phyloP scores from a whole-genome alignment of 2,888 invertebrate species.

The Eristalis arbustorum region DNA sequence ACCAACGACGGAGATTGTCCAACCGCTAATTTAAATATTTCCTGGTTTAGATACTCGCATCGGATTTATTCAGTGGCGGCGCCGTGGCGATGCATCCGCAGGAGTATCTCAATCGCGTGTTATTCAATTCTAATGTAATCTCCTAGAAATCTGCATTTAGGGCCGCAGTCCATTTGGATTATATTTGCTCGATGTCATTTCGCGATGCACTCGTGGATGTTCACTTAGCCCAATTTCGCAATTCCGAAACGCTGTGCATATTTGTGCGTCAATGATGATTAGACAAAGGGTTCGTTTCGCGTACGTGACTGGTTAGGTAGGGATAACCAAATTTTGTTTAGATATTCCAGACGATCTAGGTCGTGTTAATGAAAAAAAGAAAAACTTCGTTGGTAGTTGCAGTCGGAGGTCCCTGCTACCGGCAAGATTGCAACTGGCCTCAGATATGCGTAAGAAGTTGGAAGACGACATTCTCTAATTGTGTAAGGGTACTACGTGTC shows the following conservation, averaged over 20 bases:
- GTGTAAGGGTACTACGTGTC: too few species aligned
- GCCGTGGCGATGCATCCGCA: slow-evolving; percentile 26
- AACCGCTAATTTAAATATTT: slow-evolving; percentile 54
- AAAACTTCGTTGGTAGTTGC: too few species aligned
- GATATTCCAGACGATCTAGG: too few species aligned
- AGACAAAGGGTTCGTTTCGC: too few species aligned
- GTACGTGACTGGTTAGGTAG: too few species aligned
- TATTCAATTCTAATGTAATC: slow-evolving; percentile 36
- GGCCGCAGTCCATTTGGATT: slow-evolving; percentile 26
- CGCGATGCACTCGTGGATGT: slow-evolving; percentile 38
- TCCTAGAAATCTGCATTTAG: slow-evolving; percentile 53
- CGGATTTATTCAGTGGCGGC: slow-evolving; percentile 27
- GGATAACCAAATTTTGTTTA: too few species aligned
- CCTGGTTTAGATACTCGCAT: slow-evolving; percentile 43
- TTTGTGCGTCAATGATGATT: background rate
- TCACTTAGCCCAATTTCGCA: slow-evolving; percentile 56
- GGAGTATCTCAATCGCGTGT: background rate
- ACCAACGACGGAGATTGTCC: background rate
- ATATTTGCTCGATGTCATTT: background rate
- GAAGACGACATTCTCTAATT: too few species aligned
- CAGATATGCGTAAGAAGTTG: too few species aligned
- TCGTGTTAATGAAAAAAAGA: too few species aligned
- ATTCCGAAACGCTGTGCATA: slow-evolving; percentile 23
- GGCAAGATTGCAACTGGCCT: too few species aligned
- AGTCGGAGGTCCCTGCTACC: too few species aligned